Evolutionary conservation across 2,113 vertebrate genomes (phyloP).

Genomic region (Notiomystis cincta): DNA sequence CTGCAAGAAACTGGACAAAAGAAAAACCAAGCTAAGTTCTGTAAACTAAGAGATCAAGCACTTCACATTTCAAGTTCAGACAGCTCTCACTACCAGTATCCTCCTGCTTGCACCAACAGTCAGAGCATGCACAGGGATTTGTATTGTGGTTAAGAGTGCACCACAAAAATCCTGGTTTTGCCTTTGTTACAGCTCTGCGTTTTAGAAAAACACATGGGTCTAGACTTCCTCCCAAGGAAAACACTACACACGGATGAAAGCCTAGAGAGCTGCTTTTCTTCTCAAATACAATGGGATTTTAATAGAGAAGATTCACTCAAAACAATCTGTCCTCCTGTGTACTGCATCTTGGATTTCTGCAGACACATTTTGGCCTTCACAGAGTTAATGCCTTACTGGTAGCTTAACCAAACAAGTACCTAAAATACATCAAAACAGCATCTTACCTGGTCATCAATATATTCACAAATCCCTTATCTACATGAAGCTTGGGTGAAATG

Average conservation of each 20-base stretch:
- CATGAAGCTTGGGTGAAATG: conserved; percentile 97
- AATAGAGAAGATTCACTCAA: fast-evolving
- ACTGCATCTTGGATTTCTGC: fast-evolving
- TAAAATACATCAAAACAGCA: not conserved
- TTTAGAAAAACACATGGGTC: fast-evolving
- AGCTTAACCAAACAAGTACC: not conserved
- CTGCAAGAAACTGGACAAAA: conserved; percentile 88
- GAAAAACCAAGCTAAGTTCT: not conserved
- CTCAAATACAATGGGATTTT: fast-evolving
- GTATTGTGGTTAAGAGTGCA: fast-evolving
- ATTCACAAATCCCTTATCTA: conserved; percentile 99
- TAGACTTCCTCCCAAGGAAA: not conserved
- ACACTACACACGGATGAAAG: not conserved
- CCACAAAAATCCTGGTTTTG: not conserved
- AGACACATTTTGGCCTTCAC: fast-evolving
- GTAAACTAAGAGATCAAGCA: not conserved
- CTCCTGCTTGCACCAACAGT: not conserved
- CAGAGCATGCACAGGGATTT: fast-evolving
- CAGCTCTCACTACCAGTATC: not conserved
- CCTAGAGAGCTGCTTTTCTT: not conserved
- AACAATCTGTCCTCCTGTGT: fast-evolving
- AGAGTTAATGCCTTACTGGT: fast-evolving
- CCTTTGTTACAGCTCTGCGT: fast-evolving
- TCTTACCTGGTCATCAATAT: conserved; percentile 97
- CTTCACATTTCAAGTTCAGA: not conserved